phyloP scores from a whole-genome alignment of 2,888 invertebrate species.

The Apamea monoglypha region DNA sequence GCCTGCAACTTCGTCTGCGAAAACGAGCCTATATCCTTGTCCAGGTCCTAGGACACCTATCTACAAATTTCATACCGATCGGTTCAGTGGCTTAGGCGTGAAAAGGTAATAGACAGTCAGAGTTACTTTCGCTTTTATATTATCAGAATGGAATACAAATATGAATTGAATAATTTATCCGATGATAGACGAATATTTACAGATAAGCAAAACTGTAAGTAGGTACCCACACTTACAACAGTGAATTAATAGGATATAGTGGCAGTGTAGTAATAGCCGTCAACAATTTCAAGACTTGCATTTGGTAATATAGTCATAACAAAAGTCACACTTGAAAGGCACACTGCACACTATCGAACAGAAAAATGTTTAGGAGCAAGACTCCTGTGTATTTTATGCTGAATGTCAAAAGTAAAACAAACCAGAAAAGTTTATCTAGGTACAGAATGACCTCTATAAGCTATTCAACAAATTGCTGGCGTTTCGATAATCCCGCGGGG shows the following conservation, averaged over 20 bases:
- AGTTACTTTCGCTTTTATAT: background rate
- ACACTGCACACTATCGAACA: background rate
- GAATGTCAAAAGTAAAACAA: background rate
- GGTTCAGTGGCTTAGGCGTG: background rate
- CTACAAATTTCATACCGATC: background rate
- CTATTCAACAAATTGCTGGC: background rate
- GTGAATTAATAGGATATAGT: background rate
- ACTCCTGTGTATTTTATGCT: background rate
- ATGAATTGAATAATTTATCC: background rate
- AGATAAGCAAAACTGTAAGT: background rate
- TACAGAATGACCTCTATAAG: background rate
- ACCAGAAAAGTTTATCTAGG: too few relatives aligned
- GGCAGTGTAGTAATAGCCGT: background rate
- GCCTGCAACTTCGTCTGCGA: background rate
- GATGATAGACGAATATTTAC: background rate
- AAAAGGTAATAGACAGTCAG: background rate
- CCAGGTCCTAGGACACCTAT: background rate
- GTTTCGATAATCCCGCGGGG: background rate
- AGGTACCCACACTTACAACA: background rate
- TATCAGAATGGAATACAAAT: background rate
- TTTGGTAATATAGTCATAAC: background rate
- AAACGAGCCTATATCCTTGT: background rate
- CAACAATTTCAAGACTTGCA: conserved; percentile 2
- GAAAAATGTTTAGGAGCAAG: background rate
- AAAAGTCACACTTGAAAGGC: background rate